These are phyloP conservation scores for Gymnothorax reevesii DNA, from an alignment of 2,797 vertebrate species.

Conservation along the genomic window DNA sequence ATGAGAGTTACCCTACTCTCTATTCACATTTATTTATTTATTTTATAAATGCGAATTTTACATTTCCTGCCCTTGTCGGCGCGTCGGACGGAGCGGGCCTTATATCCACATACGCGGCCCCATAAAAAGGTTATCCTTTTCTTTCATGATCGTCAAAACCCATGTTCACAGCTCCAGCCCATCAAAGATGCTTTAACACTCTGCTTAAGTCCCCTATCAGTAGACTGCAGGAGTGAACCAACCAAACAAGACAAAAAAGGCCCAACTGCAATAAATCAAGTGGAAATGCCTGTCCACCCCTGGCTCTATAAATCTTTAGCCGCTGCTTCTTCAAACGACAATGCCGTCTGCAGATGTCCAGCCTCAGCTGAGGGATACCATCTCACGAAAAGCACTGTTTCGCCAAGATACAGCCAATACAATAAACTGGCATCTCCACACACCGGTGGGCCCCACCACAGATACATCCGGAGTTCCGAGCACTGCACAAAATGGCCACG, in stretches of 20 bases:
- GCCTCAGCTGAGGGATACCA: slow-evolving; percentile 34
- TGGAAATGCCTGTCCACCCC: slow-evolving; percentile 49
- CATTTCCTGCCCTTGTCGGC: not conserved
- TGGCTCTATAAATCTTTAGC: slow-evolving; percentile 58
- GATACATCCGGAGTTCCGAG: not conserved
- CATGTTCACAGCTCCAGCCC: slow-evolving; percentile 47
- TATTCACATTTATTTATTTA: not conserved
- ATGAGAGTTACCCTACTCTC: not conserved
- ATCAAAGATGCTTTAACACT: slow-evolving; percentile 54
- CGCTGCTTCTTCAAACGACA: slow-evolving; percentile 35
- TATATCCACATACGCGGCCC: slow-evolving; percentile 36
- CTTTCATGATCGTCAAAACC: slow-evolving; percentile 56
- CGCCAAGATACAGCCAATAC: slow-evolving; percentile 30
- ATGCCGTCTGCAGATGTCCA: slow-evolving; percentile 32
- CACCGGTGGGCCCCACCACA: not conserved
- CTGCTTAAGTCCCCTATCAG: slow-evolving; percentile 59
- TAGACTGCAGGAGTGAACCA: slow-evolving; percentile 57
- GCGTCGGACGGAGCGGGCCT: slow-evolving; percentile 17
- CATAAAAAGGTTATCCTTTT: slow-evolving; percentile 61
- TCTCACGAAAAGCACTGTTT: slow-evolving; percentile 31
- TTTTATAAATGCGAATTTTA: slow-evolving; percentile 17
- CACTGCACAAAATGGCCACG: not conserved
- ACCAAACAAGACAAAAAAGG: slow-evolving; percentile 51
- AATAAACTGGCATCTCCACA: slow-evolving; percentile 4
- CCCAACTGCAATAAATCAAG: slow-evolving; percentile 63